Evolutionary conservation across 2,888 invertebrate genomes (phyloP), one percentile per base, ranked within the genome.

Genomic region (Gonocerus acuteangulatus): DNA sequence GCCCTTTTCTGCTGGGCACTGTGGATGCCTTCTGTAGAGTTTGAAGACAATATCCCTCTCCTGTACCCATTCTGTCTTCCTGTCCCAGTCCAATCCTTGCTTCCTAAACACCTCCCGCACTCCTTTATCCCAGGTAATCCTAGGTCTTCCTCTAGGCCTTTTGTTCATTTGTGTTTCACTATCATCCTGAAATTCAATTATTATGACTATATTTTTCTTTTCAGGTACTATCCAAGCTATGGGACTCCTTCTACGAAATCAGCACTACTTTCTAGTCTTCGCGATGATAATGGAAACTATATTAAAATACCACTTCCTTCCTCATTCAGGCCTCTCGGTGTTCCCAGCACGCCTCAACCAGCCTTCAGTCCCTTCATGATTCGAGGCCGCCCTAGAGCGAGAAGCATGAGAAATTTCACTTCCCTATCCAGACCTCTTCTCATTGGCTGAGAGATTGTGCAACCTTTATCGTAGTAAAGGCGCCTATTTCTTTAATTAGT

Each of bases 311-410:
- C 82, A 1, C 75, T 81, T 66, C 76, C 80, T 19, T 79, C 81
- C 6, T 78, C 79, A 21, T 74, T 75, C 63, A 73, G 78, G 21
- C 78, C 77, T 19, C 70, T 77, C 27, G 75, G 77, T 11, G 73
- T 78, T 15, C 66, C 66, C 6, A 58, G 42, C 34, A 45, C 47
- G 27, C 45, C 45, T 22, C 47, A 56, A 47, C 59, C 57, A 11
- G 48, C 44, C 42, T 42, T 47, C 23, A 45, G 39, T 16, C 48
- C 59, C 45, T 21, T 39, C 13, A 45, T 49, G 11, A 48, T 62
- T 3, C 21, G 34, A 19, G 56, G 61, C 15, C 60, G 56, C 23
- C 61, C 58, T 11, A 47, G 56, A 45, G 49, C 56, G 19, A 60
- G 60, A 39, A 66, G 65, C 22, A 64, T 65, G 39, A 65, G 64